Base-by-base conservation (phyloP, 2,113 vertebrate species). In the Benitochromis conjunctus region DNA sequence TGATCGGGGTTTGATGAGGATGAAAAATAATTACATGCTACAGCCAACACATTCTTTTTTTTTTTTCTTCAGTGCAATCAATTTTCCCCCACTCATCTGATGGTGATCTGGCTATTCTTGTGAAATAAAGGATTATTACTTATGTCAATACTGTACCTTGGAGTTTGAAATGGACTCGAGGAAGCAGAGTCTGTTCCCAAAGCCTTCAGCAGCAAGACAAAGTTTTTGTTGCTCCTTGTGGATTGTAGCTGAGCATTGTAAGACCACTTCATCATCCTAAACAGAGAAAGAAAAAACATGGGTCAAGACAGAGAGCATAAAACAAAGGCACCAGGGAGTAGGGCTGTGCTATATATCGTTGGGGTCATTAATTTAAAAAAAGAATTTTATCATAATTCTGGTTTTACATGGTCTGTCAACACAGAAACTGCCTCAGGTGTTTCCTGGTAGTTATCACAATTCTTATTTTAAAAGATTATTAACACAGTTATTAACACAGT, bases 101-200 rank as follows among this genome's bases (percentile, higher is more conserved):
- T 74, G 69, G 9, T 18, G 2, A 74, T 74, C 18, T 76, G 46
- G 43, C 18, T 53, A 0, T 76, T 43, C 5, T 38, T 43, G 7
- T 64, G 34, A 31, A 7, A 34, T 16, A 21, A 36, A 46, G 13
- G 18, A 80, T 46, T 34, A 76, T 48, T 24, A 55, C 31, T 54
- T 3, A 9, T 19, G 6, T 81, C 31, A 34, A 9, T 48, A 21
- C 29, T 19, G 41, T 91, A 99, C 98, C 98, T 99, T 99, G 60
- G 98, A 98, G 96, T 99, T 99, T 19, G 98, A 99, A 31, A 98
- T 98, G 56, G 98, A 99, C 93, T 99, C 98, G 79, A 99, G 95
- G 94, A 99, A 99, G 92, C 98, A 99, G 81, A 99, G 98, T 89
- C 98, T 95, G 96, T 99, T 99, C 91, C 98, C 98, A 74, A 99